Base-by-base conservation (phyloP, 2,888 invertebrate species). In the Chrysomela aeneicollis region DNA sequence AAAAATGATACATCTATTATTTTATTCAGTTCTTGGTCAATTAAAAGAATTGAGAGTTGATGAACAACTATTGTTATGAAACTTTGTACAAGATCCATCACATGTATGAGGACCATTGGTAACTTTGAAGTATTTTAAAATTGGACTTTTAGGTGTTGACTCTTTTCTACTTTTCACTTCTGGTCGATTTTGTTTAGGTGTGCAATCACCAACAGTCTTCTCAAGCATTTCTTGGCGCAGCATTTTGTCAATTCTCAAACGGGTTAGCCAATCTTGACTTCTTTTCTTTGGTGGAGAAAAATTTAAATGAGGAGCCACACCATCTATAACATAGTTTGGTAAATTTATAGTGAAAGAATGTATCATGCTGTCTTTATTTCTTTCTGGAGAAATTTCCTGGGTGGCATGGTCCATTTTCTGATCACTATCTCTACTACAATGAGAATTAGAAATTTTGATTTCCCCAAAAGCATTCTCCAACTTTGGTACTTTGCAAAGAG, bases 281-380 rank as follows among this genome's bases (percentile, higher is more conserved):
- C 87, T 87, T 67, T 86, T 87, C 65, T 89, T 89, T 30, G 86
- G 86, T 0, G 92, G 92, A 0, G 92, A 92, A 85, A 88, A 88
- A 54, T 87, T 84, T 42, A 92, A 78, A 79, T 93, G 93, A 0
- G 93, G 93, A 0, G 93, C 93, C 37, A 89, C 89, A 0, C 93
- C 93, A 73, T 90, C 89, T 12, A 89, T 71, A 0, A 92, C 92
- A 74, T 86, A 94, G 82, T 94, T 90, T 0, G 94, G 94, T 66
- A 94, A 80, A 78, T 92, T 89, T 15, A 86, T 85, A 0, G 91
- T 91, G 0, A 91, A 91, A 1, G 91, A 88, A 53, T 83, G 66
- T 6, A 57, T 65, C 61, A 63, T 67, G 57, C 10, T 42, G 26
- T 6, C 59, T 18, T 51, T 59, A 59, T 65, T 59, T 69, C 69